A percentile compares a stretch with the other conserved stretches of the same genome.
phyloP scores from a whole-genome alignment of 2,113 vertebrate species.

The Paramisgurnus dabryanus region DNA sequence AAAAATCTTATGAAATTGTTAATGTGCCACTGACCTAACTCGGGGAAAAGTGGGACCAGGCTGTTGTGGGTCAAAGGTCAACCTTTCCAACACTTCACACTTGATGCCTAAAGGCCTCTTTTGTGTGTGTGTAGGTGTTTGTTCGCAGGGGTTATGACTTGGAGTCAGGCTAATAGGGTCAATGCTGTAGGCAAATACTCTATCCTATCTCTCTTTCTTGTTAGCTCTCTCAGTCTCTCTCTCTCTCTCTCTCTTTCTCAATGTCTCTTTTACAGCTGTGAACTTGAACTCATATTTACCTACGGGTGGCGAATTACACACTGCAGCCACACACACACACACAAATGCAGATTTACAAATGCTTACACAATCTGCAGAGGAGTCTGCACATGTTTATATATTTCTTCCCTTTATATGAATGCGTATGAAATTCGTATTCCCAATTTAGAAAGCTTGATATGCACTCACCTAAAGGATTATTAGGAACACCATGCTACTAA shows the following conservation, averaged over 20 bases:
- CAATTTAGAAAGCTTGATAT: too few relatives aligned
- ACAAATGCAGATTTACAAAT: neutral
- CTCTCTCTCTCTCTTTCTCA: slow-evolving; percentile 20
- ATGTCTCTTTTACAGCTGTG: slow-evolving; percentile 55
- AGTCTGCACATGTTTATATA: neutral
- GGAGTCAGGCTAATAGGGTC: neutral
- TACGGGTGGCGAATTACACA: slow-evolving; percentile 18
- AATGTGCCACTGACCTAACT: neutral
- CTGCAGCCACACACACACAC: slow-evolving; percentile 1
- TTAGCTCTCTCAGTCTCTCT: neutral
- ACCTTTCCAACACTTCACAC: slow-evolving; percentile 9
- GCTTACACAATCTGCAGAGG: neutral
- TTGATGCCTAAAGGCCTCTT: neutral
- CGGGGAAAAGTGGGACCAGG: neutral
- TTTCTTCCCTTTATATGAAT: neutral
- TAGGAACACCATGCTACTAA: too few relatives aligned
- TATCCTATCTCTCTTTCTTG: neutral
- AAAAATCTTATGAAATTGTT: neutral
- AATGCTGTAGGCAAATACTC: neutral
- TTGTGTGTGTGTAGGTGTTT: neutral
- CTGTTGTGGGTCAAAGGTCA: slow-evolving; percentile 5
- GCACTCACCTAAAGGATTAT: too few relatives aligned
- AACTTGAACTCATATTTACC: slow-evolving; percentile 65
- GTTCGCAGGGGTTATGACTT: neutral
- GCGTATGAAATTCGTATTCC: too few relatives aligned